Conservation (phyloP, 2,888 invertebrate genomes). For the Bedellia somnulentella region DNA sequence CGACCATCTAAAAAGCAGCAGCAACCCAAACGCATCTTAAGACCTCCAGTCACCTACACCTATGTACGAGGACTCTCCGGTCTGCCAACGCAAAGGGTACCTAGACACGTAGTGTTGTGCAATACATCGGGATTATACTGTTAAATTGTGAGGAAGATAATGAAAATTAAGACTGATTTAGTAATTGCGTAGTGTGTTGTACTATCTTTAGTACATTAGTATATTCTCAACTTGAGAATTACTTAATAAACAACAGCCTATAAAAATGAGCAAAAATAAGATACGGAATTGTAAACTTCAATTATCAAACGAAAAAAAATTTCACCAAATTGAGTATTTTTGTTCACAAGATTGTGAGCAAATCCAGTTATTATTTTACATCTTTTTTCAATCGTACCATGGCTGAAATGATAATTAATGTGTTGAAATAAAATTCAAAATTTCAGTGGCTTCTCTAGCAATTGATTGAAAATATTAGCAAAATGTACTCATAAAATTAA, state of each 20-base stretch:
- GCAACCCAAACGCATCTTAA: slow-evolving; percentile 73
- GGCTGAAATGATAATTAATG: too few species aligned
- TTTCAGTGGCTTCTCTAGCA: too few species aligned
- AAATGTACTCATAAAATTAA: too few species aligned
- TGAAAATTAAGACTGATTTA: slow-evolving; percentile 48
- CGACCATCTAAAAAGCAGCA: slow-evolving; percentile 59
- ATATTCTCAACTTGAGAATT: slow-evolving; percentile 46
- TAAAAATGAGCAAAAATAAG: slow-evolving; percentile 46
- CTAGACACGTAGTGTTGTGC: slow-evolving; percentile 52
- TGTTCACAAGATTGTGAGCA: too few species aligned
- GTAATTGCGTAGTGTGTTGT: slow-evolving; percentile 30
- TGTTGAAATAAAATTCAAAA: too few species aligned
- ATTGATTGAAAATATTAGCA: too few species aligned
- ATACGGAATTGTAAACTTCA: too few species aligned
- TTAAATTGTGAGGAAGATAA: too few species aligned
- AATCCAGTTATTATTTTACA: too few species aligned
- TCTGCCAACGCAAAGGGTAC: slow-evolving; percentile 78
- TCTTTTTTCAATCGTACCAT: too few species aligned
- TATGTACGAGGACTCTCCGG: slow-evolving; percentile 82
- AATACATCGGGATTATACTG: slow-evolving; percentile 37
- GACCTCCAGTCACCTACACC: slow-evolving; percentile 77
- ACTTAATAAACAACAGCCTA: slow-evolving; percentile 30
- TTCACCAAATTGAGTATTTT: too few species aligned
- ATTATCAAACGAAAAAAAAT: too few species aligned
- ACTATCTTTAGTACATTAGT: slow-evolving; percentile 28